Evolutionary conservation across 1,140 invertebrate genomes (phyloP).

Genomic region (Rhynchophorus ferrugineus): DNA sequence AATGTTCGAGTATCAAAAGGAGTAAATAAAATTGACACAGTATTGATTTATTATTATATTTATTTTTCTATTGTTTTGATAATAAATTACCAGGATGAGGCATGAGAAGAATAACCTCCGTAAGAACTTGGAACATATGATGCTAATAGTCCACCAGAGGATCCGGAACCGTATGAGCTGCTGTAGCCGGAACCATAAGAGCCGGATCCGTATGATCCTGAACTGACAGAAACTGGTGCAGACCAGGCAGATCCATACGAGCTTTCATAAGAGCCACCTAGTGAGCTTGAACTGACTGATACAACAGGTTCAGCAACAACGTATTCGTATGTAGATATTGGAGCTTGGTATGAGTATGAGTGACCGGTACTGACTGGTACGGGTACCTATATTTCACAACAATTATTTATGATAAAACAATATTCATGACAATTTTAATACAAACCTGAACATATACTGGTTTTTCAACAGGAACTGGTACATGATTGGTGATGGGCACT

Average conservation of each 20-base stretch:
- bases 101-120: conserved; percentile 8
- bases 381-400: no score
- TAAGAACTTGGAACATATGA: conserved; percentile 19
- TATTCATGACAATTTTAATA: no score
- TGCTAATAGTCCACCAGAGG: conserved; percentile 4
- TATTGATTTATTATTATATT: neutral
- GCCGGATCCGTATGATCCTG: no score
- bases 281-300: no score
- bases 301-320: no score
- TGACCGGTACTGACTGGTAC: no score
- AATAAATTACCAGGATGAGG: neutral
- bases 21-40: conserved; percentile 3
- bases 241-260: neutral
- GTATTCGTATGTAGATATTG: no score
- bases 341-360: no score
- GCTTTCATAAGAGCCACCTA: no score
- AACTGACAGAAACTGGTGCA: neutral
- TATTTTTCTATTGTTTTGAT: conserved; percentile 2
- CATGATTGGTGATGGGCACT: conserved; percentile 21
- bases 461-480: conserved; percentile 28
- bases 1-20: no score
- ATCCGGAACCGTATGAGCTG: neutral
- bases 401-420: no score
- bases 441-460: conserved; percentile 25
- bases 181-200: neutral